Evolutionary conservation across 2,113 vertebrate genomes (phyloP), one percentile per base, ranked within the genome.

Genomic region (Hymenochirus boettgeri): DNA sequence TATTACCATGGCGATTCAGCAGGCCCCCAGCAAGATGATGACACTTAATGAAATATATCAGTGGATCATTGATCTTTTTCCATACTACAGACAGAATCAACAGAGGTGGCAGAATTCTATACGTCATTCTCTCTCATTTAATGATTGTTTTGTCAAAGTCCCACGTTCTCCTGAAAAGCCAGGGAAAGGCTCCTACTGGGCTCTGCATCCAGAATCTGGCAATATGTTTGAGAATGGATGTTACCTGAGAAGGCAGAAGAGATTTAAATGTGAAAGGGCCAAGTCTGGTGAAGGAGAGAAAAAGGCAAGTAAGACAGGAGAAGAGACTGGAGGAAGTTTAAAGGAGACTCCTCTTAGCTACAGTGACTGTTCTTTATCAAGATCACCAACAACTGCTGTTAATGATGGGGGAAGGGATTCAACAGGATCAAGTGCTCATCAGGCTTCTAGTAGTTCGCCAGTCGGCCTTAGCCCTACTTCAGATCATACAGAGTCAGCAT

Each of bases 1-100:
- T 21, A 77, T 77, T 33, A 77, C 73, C 65, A 77, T 77, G 75
- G 75, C 75, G 39, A 77, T 77, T 35, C 73, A 77, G 24, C 75
- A 77, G 27, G 53, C 75, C 2, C 61, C 56, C 1, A 61, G 57
- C 47, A 77, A 77, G 52, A 75, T 72, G 73, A 62, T 77, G 42
- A 77, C 75, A 0, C 31, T 77, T n/a, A 75, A 65, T 23, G 75
- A 77, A 53, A 77, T 77, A 35, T 77, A 77, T 54, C 73, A 76
- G 62, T 76, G 74, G 74, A 76, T 76, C 61, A 57, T 69, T 21
- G 72, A 76, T 45, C 74, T 76, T 19, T 77, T 77, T 46, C 75
- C 75, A 4, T 77, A 74, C 61, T 77, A 77, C 69, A 50, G 75
- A 26, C 75, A 77, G 50, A 77, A 77, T 24, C 75, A 77, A 50